phyloP scores from a whole-genome alignment of 2,113 vertebrate genomes.

The Oreochromis tanganicae region DNA sequence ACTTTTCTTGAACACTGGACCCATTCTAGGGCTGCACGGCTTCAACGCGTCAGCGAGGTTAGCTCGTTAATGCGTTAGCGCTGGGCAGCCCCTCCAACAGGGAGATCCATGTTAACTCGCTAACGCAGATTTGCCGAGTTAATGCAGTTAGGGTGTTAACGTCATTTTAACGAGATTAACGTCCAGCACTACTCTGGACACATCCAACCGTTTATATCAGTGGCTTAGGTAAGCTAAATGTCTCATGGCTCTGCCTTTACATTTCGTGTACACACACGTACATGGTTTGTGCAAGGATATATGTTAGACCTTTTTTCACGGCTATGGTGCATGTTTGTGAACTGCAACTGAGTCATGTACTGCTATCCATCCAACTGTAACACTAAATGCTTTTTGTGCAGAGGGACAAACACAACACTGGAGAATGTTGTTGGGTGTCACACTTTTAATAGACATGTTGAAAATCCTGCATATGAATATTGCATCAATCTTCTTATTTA shows the following conservation, averaged over 20 bases:
- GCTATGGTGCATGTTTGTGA: background rate
- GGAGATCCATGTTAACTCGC: background rate
- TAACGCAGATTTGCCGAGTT: background rate
- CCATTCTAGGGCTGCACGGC: background rate
- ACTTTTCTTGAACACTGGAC: background rate
- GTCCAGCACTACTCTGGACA: background rate
- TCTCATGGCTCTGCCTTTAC: background rate
- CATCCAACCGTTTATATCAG: background rate
- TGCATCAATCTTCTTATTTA: background rate
- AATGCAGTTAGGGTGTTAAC: background rate
- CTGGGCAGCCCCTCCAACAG: background rate
- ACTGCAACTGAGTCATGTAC: background rate
- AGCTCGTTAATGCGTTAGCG: background rate
- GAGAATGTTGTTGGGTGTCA: background rate
- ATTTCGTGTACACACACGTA: background rate
- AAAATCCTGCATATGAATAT: background rate
- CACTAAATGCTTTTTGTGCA: background rate
- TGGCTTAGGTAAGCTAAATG: background rate
- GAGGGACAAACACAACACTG: background rate
- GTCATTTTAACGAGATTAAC: background rate
- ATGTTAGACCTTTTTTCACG: background rate
- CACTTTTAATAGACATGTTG: background rate
- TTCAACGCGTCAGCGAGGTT: rapidly evolving
- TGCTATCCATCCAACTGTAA: background rate
- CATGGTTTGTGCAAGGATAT: background rate